Conservation (phyloP, 2,888 invertebrate species). For the Ophion ventricosus region DNA sequence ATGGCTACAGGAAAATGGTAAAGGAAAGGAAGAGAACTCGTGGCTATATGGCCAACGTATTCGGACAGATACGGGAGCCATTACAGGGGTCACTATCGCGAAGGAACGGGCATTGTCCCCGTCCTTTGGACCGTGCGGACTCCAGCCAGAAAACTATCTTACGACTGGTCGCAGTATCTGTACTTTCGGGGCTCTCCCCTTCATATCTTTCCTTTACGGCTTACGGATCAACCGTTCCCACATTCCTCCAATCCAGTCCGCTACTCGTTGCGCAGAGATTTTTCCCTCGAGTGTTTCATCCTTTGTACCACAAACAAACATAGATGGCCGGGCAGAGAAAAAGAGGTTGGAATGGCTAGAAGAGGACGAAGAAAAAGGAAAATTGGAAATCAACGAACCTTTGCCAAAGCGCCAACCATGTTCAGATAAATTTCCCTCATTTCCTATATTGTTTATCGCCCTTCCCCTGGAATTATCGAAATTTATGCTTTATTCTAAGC, state of each 20-base stretch:
- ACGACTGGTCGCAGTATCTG: slow-evolving; percentile 51
- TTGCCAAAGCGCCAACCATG: slow-evolving; percentile 19
- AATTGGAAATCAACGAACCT: slow-evolving; percentile 60
- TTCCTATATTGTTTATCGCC: slow-evolving; percentile 40
- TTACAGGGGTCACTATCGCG: slow-evolving; percentile 65
- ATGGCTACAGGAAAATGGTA: slow-evolving; percentile 34
- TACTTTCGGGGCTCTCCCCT: slow-evolving; percentile 34
- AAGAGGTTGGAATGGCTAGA: slow-evolving; percentile 18
- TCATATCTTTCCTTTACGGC: slow-evolving; percentile 51
- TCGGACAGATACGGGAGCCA: slow-evolving; percentile 64
- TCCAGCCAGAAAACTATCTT: slow-evolving; percentile 58
- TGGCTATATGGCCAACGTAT: slow-evolving; percentile 56
- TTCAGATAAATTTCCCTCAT: slow-evolving; percentile 47
- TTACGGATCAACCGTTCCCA: slow-evolving; percentile 62
- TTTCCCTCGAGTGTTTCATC: slow-evolving; percentile 53
- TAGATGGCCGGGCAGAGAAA: not conserved
- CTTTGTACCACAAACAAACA: slow-evolving; percentile 45
- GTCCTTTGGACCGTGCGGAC: slow-evolving; percentile 26
- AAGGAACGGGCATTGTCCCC: slow-evolving; percentile 51
- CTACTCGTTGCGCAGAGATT: slow-evolving; percentile 54
- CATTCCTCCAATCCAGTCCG: slow-evolving; percentile 46
- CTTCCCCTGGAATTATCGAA: slow-evolving; percentile 3
- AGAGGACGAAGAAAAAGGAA: slow-evolving; percentile 46
- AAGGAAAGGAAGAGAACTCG: slow-evolving; percentile 46
- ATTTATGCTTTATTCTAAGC: not conserved